Evolutionary conservation across 2,797 vertebrate species (phyloP).

Genomic region (Florisuga fusca): DNA sequence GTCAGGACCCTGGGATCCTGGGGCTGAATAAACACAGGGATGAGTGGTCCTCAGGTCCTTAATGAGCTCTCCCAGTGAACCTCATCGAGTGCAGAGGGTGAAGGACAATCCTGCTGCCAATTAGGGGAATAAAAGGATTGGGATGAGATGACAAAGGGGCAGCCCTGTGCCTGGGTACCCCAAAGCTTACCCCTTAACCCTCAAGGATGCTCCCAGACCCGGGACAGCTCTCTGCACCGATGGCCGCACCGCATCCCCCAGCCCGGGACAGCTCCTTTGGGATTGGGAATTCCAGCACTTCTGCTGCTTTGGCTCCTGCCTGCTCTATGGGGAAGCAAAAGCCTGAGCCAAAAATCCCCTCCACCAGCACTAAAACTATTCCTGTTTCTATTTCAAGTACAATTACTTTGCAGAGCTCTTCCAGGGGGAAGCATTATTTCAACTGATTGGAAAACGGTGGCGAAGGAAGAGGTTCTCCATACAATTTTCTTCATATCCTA

Average conservation of each 20-base stretch:
- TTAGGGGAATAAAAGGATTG: background rate
- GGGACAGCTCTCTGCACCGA: background rate
- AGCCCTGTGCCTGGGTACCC: background rate
- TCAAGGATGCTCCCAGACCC: background rate
- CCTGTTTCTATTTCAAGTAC: constrained; percentile 6
- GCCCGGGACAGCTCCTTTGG: background rate
- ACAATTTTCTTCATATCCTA: constrained; percentile 82
- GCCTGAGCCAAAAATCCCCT: background rate
- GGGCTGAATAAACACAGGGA: background rate
- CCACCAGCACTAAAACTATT: background rate
- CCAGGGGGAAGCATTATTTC: constrained; percentile 76
- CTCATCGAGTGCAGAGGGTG: fast-evolving
- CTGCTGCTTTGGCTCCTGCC: background rate
- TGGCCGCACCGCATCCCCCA: background rate
- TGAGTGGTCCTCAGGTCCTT: background rate
- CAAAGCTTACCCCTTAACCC: background rate
- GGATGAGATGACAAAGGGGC: background rate
- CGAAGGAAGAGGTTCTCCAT: constrained; percentile 73
- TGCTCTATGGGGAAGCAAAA: background rate
- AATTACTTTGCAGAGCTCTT: constrained; percentile 54
- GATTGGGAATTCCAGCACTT: background rate
- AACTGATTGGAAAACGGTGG: constrained; percentile 76
- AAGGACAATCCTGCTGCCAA: background rate
- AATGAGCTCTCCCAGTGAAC: background rate
- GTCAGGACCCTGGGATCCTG: background rate